phyloP scores from a whole-genome alignment of 2,113 vertebrate species.

The cattle (Bos taurus) region ARS-UCD2.0 NC_037347.1:23557001-23557500 shows the following conservation, averaged over 20 bases:
- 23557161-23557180: not conserved
- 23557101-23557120: not conserved
- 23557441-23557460: no score
- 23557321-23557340: not conserved
- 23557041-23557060: not conserved
- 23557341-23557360: not conserved
- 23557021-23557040: not conserved
- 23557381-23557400: not conserved
- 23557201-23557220: not conserved
- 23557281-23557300: not conserved
- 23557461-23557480: not conserved
- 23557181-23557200: not conserved
- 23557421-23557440: not conserved
- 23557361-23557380: not conserved
- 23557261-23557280: not conserved
- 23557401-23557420: not conserved
- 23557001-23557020: not conserved
- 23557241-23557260: not conserved
- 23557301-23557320: not conserved
- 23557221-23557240: not conserved
- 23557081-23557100: not conserved
- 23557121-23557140: not conserved
- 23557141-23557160: not conserved
- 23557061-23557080: not conserved
- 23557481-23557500: not conserved